These are phyloP conservation scores for Barnardius zonarius DNA, from an alignment of 2,113 vertebrate genomes.

Conservation along the genomic window DNA sequence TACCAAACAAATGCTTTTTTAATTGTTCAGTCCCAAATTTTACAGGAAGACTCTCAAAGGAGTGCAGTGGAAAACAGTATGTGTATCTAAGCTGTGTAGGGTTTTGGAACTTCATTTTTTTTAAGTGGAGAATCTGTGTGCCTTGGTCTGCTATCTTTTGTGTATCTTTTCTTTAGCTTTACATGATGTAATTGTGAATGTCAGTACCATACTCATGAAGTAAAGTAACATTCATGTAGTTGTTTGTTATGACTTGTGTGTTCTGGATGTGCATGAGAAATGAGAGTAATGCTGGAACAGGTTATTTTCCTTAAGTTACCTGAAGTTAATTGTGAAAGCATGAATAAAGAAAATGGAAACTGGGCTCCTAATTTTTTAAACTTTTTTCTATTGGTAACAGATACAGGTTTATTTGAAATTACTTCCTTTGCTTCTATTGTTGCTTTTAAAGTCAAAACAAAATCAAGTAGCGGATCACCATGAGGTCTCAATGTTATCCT, in stretches of 20 bases:
- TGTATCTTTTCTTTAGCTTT: not conserved
- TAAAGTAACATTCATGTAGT: not conserved
- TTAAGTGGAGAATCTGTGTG: not conserved
- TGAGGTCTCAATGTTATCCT: not conserved
- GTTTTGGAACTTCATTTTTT: not conserved
- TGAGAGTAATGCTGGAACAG: not conserved
- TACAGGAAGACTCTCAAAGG: not conserved
- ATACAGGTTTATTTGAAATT: not conserved
- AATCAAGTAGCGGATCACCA: not conserved
- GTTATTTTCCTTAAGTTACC: not conserved
- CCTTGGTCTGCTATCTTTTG: not conserved
- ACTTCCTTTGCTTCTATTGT: not conserved
- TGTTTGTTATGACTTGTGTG: accelerated
- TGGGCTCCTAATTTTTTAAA: not conserved
- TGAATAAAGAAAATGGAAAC: not conserved
- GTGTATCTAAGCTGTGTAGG: not conserved
- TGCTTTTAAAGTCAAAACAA: not conserved
- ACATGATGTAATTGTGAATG: not conserved
- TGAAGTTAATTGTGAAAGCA: not conserved
- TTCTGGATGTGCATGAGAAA: not conserved
- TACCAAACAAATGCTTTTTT: not conserved
- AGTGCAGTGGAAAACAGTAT: not conserved
- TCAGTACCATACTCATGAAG: not conserved
- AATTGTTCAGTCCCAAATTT: not conserved
- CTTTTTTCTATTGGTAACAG: not conserved